Evolutionary conservation across 2,888 invertebrate genomes (phyloP).

Genomic region (Euplexia lucipara): DNA sequence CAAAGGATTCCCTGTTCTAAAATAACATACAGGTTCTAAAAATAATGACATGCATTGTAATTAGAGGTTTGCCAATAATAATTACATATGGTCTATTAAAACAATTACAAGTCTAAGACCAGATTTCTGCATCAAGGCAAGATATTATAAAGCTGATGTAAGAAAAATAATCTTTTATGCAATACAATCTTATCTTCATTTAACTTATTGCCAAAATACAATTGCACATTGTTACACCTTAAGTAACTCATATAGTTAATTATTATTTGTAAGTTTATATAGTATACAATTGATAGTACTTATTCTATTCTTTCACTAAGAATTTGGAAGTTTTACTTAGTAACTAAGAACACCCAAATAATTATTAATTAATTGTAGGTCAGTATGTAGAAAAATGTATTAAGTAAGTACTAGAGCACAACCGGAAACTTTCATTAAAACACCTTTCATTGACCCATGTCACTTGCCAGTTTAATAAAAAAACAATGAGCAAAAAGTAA

Average conservation of each 20-base stretch:
- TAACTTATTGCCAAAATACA: too few species aligned
- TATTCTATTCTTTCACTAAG: too few species aligned
- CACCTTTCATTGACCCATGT: slow-evolving; percentile 16
- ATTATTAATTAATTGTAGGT: background rate
- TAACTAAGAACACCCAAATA: too few species aligned
- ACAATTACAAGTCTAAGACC: background rate
- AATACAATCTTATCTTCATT: too few species aligned
- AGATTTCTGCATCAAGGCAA: background rate
- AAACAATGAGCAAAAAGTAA: background rate
- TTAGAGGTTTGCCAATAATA: background rate
- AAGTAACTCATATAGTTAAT: too few species aligned
- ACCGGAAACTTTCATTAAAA: slow-evolving; percentile 22
- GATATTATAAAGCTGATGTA: background rate
- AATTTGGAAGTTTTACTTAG: background rate
- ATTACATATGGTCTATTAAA: background rate
- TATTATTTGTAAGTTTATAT: too few species aligned
- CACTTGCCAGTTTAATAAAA: slow-evolving; percentile 19
- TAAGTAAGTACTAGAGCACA: background rate
- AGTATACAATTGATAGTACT: too few species aligned
- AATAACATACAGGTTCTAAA: background rate
- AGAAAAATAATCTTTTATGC: background rate
- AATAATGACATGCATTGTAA: background rate
- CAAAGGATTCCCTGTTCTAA: background rate
- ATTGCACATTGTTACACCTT: too few species aligned
- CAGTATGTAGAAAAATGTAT: background rate